Conservation (phyloP, 2,888 invertebrate genomes). For the Mesorhabditis spiculigera region DNA sequence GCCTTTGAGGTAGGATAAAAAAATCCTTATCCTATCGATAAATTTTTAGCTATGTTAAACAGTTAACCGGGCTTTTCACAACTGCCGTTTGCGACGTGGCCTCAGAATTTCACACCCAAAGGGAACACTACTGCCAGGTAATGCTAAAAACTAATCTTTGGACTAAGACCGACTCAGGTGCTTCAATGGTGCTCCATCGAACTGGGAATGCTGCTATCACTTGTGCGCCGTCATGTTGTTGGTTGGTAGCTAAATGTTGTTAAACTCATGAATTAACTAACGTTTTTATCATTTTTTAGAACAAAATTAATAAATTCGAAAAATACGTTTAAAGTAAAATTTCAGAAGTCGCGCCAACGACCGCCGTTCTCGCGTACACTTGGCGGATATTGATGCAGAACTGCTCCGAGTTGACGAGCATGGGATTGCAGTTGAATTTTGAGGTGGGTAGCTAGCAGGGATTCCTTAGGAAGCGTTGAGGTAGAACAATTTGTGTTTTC, state of each 20-base stretch:
- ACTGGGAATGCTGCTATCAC: slow-evolving; percentile 42
- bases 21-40: background rate
- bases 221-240: slow-evolving; percentile 54
- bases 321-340: too few species aligned
- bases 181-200: slow-evolving; percentile 55
- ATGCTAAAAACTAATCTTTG: slow-evolving; percentile 4
- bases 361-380: slow-evolving; percentile 45
- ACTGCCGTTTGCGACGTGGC: slow-evolving; percentile 47
- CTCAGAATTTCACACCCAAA: slow-evolving; percentile 39
- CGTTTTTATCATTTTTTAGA: too few species aligned
- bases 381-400: slow-evolving; percentile 51
- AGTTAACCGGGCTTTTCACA: slow-evolving; percentile 34
- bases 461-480: background rate
- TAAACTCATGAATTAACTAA: too few species aligned
- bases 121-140: slow-evolving; percentile 60
- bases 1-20: slow-evolving; percentile 12
- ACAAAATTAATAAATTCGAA: background rate
- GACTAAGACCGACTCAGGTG: slow-evolving; percentile 21
- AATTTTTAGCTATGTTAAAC: slow-evolving; percentile 49
- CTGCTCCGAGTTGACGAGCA: slow-evolving; percentile 43
- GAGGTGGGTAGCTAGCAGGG: slow-evolving; percentile 62
- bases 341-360: slow-evolving; percentile 53
- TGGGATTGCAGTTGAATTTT: slow-evolving; percentile 85
- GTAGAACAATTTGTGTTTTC: background rate
- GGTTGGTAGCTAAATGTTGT: slow-evolving; percentile 11